Evolutionary conservation across 1,140 invertebrate genomes (phyloP).

Genomic region (Acromyrmex heyeri): DNA sequence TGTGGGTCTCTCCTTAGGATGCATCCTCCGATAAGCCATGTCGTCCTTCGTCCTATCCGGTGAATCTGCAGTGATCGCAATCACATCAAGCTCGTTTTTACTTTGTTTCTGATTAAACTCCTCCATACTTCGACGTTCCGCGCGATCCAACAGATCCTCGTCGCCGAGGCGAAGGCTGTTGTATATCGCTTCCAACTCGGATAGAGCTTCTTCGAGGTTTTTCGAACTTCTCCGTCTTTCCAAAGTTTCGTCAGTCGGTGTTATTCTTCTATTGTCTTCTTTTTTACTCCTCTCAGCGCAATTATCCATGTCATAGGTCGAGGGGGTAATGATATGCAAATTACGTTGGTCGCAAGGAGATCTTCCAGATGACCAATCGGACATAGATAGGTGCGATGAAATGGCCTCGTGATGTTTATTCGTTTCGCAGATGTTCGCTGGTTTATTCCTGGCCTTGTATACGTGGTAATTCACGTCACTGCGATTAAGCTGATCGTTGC

Average conservation of each 20-base stretch:
- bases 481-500: constrained; percentile 67
- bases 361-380: constrained; percentile 18
- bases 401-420: constrained; percentile 50
- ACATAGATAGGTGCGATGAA: neutral
- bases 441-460: constrained; percentile 24
- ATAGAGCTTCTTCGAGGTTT: constrained; percentile 94
- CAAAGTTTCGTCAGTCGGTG: constrained; percentile 79
- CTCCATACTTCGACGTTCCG: constrained; percentile 91
- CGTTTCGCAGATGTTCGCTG: constrained; percentile 37
- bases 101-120: constrained; percentile 76
- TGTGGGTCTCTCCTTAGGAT: constrained; percentile 87
- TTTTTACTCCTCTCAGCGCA: neutral
- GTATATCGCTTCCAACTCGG: constrained; percentile 96
- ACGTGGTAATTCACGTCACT: constrained; percentile 47
- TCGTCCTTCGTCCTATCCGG: constrained; percentile 91
- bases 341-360: neutral
- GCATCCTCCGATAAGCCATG: constrained; percentile 92
- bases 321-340: constrained; percentile 13
- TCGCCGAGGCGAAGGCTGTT: constrained; percentile 93
- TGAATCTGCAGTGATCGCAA: constrained; percentile 69
- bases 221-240: constrained; percentile 88
- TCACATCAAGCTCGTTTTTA: constrained; percentile 34
- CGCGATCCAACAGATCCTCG: constrained; percentile 92
- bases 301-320: constrained; percentile 28
- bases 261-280: constrained; percentile 55